phyloP scores from a whole-genome alignment of 2,888 invertebrate species.

The Cephus runcator region DNA sequence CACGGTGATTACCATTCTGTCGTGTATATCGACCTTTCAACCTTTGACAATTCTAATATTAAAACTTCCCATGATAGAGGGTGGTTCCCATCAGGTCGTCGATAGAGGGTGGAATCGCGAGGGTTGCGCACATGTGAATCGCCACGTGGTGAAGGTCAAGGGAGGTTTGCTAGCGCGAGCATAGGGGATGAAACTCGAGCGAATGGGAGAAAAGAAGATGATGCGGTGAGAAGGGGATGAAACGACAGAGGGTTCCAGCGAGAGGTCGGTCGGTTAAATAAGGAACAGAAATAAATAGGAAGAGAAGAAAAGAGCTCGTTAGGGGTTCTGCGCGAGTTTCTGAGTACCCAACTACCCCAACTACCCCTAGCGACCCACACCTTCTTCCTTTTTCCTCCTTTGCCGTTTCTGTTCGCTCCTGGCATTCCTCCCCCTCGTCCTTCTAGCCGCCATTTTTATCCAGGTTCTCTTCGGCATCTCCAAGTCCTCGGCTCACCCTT shows the following conservation, averaged over 20 bases:
- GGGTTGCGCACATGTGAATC: not conserved
- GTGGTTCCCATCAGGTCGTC: constrained; percentile 17
- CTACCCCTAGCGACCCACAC: constrained; percentile 28
- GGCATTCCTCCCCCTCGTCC: not conserved
- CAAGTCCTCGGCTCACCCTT: not conserved
- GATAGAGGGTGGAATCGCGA: not conserved
- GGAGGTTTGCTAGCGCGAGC: not conserved
- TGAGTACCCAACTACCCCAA: constrained; percentile 54
- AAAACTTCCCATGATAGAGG: not conserved
- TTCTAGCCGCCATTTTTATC: not conserved
- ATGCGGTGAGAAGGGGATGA: not conserved
- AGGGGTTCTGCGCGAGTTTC: constrained; percentile 53
- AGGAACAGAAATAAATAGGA: constrained; percentile 64
- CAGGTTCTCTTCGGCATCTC: not conserved
- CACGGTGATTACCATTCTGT: not conserved
- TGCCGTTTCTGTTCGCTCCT: constrained; percentile 18
- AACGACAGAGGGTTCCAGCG: not conserved
- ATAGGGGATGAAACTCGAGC: not conserved
- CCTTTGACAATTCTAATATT: not conserved
- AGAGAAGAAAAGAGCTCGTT: constrained; percentile 59
- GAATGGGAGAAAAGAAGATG: constrained; percentile 17
- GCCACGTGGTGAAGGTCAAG: not conserved
- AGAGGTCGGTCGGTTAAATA: constrained; percentile 57
- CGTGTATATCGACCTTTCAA: not conserved
- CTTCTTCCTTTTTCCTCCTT: constrained; percentile 32